A percentile compares a stretch with the other conserved stretches of the same genome.
Conservation (phyloP, 2,113 vertebrate species). For the Felis chaus region DNA sequence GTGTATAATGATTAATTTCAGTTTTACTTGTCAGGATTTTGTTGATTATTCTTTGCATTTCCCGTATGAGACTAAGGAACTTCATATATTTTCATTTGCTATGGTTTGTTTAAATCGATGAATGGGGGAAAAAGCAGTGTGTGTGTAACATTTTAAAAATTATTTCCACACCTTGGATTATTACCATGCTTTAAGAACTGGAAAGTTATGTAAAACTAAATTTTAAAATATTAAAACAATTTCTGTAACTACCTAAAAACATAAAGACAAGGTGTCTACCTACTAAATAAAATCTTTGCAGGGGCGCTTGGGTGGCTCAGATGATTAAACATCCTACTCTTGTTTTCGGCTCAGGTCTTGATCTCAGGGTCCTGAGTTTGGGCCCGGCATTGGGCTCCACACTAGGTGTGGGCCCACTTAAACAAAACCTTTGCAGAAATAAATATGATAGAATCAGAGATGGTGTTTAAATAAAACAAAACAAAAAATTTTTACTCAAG, state of each 20-base stretch:
- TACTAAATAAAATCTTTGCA: background rate
- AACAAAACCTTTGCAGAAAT: background rate
- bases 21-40: background rate
- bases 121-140: background rate
- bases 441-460: slow-evolving; percentile 22
- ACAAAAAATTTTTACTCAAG: background rate
- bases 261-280: background rate
- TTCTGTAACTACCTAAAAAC: background rate
- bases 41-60: background rate
- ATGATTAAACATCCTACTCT: no score
- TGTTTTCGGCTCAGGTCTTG: no score
- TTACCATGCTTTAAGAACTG: background rate
- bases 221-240: background rate
- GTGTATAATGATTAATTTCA: background rate
- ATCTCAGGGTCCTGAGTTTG: no score
- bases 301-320: background rate
- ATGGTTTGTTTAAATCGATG: slow-evolving; percentile 44
- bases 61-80: background rate
- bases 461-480: background rate
- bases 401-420: no score
- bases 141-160: background rate
- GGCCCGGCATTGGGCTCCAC: no score
- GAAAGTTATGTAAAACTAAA: background rate
- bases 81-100: background rate
- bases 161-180: background rate